phyloP scores from a whole-genome alignment of 2,797 vertebrate genomes.

The Distichodus sexfasciatus region DNA sequence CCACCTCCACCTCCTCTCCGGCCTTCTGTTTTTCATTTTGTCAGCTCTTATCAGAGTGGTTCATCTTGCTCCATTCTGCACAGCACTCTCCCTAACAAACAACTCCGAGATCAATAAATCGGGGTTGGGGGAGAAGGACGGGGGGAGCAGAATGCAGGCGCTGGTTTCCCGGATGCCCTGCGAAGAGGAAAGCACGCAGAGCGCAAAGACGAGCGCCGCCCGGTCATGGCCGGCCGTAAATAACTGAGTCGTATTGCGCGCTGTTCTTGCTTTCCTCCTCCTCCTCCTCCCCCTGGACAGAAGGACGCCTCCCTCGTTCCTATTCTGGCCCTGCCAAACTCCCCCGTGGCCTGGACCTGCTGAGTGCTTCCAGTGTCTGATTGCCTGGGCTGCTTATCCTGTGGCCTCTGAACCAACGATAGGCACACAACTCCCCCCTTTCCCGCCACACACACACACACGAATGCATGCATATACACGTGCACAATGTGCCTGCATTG shows the following conservation, averaged over 20 bases:
- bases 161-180: slow-evolving; percentile 44
- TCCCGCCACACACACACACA: slow-evolving; percentile 50
- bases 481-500: neutral
- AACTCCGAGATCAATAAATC: slow-evolving; percentile 41
- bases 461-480: slow-evolving; percentile 25
- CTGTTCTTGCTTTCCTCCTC: slow-evolving; percentile 6
- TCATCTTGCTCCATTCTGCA: slow-evolving; percentile 2
- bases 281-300: no score
- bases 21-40: slow-evolving; percentile 19
- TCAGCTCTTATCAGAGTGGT: neutral
- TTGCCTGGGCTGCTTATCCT: slow-evolving; percentile 25
- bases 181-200: neutral
- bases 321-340: slow-evolving; percentile 9
- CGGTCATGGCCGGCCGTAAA: slow-evolving; percentile 27
- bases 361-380: slow-evolving; percentile 56
- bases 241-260: neutral
- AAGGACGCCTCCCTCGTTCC: slow-evolving; percentile 18
- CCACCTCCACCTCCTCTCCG: slow-evolving; percentile 28
- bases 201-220: neutral
- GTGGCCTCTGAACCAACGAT: slow-evolving; percentile 18
- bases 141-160: slow-evolving; percentile 33
- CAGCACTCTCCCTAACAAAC: slow-evolving; percentile 33
- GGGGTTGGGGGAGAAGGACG: slow-evolving; percentile 25
- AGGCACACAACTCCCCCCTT: no score
- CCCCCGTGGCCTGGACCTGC: slow-evolving; percentile 13